Evolutionary conservation across 2,113 vertebrate species (phyloP).

Genomic region (Boulengeromyrus knoepffleri): DNA sequence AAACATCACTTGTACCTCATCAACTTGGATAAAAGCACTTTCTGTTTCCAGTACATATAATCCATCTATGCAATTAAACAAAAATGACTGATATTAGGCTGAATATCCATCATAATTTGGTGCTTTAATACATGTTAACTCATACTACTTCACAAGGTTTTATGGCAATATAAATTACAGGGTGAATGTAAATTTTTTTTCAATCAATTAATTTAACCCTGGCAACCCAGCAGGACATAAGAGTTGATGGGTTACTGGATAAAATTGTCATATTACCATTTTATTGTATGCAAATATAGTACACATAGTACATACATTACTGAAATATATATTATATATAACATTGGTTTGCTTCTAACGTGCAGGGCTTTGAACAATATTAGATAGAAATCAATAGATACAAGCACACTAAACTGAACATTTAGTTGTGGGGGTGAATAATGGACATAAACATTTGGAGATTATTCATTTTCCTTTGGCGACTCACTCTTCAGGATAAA

Average conservation of each 20-base stretch:
- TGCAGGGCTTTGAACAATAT: neutral
- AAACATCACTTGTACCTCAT: neutral
- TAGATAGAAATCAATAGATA: neutral
- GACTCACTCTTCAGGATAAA: neutral
- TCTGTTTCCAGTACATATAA: neutral
- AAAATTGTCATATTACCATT: neutral
- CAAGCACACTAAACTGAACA: neutral
- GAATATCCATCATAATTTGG: neutral
- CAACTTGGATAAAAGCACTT: neutral
- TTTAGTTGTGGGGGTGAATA: neutral
- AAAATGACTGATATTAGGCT: neutral
- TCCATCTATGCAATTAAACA: neutral
- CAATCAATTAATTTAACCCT: neutral
- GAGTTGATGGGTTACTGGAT: neutral
- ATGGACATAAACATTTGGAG: neutral
- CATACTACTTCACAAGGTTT: neutral
- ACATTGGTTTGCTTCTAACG: neutral
- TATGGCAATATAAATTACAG: neutral
- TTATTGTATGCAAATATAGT: constrained; percentile 2
- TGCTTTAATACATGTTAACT: neutral
- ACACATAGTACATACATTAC: constrained; percentile 12
- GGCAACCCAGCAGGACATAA: neutral
- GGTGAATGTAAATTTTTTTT: neutral
- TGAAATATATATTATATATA: constrained; percentile 4
- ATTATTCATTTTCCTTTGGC: neutral